Percentiles rank a stretch among this genome's conserved stretches.
These are phyloP conservation scores for Lasioglossum morio DNA, from an alignment of 2,888 invertebrate species.

Conservation along the genomic window DNA sequence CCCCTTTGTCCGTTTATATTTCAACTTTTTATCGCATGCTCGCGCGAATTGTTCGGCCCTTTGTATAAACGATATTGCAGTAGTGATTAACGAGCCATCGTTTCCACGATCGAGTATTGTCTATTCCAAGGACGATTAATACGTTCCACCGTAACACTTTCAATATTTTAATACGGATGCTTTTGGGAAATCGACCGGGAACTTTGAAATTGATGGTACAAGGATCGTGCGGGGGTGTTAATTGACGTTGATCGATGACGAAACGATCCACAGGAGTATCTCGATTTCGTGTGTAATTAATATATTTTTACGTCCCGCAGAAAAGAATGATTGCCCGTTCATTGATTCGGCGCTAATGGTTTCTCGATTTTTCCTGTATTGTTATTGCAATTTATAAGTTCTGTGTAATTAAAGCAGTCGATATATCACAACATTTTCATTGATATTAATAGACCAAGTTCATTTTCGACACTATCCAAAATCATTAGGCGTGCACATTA, in stretches of 20 bases:
- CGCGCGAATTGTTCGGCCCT: neutral
- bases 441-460: neutral
- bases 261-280: neutral
- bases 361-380: slow-evolving; percentile 22
- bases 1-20: neutral
- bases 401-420: neutral
- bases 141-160: neutral
- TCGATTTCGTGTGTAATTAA: slow-evolving; percentile 43
- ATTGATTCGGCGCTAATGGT: slow-evolving; percentile 48
- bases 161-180: slow-evolving; percentile 11
- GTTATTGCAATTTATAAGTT: slow-evolving; percentile 38
- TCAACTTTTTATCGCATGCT: neutral
- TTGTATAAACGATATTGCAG: neutral
- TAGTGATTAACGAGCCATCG: neutral
- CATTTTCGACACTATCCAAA: neutral
- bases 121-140: neutral
- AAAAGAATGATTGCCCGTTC: slow-evolving; percentile 37
- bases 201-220: slow-evolving; percentile 8
- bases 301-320: slow-evolving; percentile 14
- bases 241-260: slow-evolving; percentile 47
- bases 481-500: neutral
- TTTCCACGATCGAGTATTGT: slow-evolving; percentile 2
- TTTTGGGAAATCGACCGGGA: neutral
- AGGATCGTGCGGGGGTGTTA: slow-evolving; percentile 14
- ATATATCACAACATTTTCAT: neutral